Base-by-base conservation (phyloP, 2,888 invertebrate species). In the Netelia fuscicornis region DNA sequence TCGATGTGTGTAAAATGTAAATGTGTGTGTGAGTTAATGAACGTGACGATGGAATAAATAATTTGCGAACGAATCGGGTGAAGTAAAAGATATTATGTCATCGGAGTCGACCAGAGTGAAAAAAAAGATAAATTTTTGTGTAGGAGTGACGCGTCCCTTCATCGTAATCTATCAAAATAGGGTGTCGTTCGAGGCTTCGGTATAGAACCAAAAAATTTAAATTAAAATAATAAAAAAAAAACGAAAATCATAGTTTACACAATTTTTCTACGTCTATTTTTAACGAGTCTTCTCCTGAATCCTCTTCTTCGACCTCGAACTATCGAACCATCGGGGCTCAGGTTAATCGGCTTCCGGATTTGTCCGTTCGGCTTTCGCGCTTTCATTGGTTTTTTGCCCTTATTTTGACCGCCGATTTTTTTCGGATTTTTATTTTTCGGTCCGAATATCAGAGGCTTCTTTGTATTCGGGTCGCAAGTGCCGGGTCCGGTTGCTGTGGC, bases 401-500 rank as follows among this genome's bases (percentile, higher is more conserved):
- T 71, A 25, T 71, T 88, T 56, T 81, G 64, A 11, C 68, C 76
- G 44, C 5, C 37, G 11, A 71, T 48, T 71, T 81, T 86, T 23
- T 85, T 84, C 0, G 76, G 74, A 42, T 58, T 86, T 74, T 84
- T 85, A 2, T 86, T 85, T 70, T 88, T 90, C 64, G 89, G 86
- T 62, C 86, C 86, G 13, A 88, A 81, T 90, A 94, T 83, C 13
- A 88, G 64, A 2, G 91, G 90, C 62, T 89, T 89, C 17, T 89
- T 82, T 37, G 86, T 85, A 17, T 88, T 87, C 0, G 90, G 90
- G 77, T 92, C 92, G 81, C 93, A 93, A 72, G 90, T 91, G 17
- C 92, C 92, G 0, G 91, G 88, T 1, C 92, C 93, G 0, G 88
- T 90, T 2, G 90, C 91, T 0, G 93, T 93, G 1, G 92, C 92